Base-by-base conservation (phyloP, 2,797 vertebrate species). In the Callimico goeldii region DNA sequence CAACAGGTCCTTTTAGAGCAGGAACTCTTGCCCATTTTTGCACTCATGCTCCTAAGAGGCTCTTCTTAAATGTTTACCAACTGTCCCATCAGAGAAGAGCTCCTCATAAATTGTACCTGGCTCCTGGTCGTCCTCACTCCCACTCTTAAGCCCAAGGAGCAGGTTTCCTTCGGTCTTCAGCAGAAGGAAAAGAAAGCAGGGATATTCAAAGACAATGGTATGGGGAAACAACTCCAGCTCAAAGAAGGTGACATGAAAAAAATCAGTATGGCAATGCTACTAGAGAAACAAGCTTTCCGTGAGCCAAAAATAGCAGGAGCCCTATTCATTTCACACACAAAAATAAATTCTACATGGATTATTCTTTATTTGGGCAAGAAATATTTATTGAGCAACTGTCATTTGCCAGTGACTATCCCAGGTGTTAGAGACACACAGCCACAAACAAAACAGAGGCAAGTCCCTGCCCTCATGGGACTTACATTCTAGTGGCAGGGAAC, bases 351-450 rank as follows among this genome's bases (percentile, higher is more conserved):
- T 88, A 86, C 58, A 30, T 52, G 70, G 30, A 22, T 92, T 92
- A 91, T 39, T 76, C 94, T 98, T 94, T 95, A 97, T 97, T 96
- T 97, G 73, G 91, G 81, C 85, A 97, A 92, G 41, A 97, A 84
- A 30, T 43, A 87, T 97, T 98, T 97, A 97, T 96, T 98, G 46
- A 95, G 81, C 57, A 88, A 61, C 72, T 88, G 43, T 55, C 88
- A 52, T 72, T 77, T 72, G 64, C 55, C 80, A 82, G 48, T 64
- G 55, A 88, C 67, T 88, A 76, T 80, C 76, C 28, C 81, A 96
- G 67, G n/a, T 67, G 9, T 73, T 72, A 61, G 48, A 43, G 73
- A 83, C 80, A 83, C 76, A 95, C 33, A 97, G 58, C 52, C 52
- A 57, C 50, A 72, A 95, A 80, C 36, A 41, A 91, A 95, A 87